Evolutionary conservation across 2,113 vertebrate genomes (phyloP).

Genomic region (Calidris pygmaea): DNA sequence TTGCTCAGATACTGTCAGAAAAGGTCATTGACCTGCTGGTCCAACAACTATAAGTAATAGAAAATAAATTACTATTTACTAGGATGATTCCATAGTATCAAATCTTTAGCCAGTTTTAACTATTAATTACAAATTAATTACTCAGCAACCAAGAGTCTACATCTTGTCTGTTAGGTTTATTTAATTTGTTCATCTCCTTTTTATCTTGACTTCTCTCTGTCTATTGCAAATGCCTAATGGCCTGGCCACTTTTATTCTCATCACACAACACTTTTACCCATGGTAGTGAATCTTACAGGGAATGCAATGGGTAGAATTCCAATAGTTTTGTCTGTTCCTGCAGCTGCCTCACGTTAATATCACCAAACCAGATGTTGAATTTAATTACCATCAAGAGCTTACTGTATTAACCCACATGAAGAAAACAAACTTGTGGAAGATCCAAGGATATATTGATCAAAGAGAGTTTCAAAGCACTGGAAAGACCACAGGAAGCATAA

Average conservation of each 20-base stretch:
- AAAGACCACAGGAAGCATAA: background rate
- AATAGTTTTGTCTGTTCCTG: background rate
- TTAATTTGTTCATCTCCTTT: background rate
- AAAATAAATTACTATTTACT: constrained; percentile 25
- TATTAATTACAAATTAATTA: constrained; percentile 31
- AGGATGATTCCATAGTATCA: background rate
- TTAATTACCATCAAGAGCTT: background rate
- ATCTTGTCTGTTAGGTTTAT: background rate
- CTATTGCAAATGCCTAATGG: background rate
- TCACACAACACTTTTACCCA: background rate
- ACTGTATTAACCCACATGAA: rapidly evolving
- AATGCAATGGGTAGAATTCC: background rate
- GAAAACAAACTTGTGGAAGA: background rate
- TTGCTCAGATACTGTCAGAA: background rate
- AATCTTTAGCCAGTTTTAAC: background rate
- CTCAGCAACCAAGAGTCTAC: background rate
- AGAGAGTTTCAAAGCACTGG: background rate
- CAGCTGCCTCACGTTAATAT: background rate
- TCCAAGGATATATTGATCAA: background rate
- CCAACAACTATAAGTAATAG: background rate
- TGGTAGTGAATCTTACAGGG: background rate
- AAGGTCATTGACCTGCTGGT: background rate
- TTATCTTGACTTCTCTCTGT: background rate
- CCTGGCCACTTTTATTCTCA: background rate
- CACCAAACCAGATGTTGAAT: background rate